phyloP scores from a whole-genome alignment of 2,797 vertebrate species.

The Apodemus agrarius region DNA sequence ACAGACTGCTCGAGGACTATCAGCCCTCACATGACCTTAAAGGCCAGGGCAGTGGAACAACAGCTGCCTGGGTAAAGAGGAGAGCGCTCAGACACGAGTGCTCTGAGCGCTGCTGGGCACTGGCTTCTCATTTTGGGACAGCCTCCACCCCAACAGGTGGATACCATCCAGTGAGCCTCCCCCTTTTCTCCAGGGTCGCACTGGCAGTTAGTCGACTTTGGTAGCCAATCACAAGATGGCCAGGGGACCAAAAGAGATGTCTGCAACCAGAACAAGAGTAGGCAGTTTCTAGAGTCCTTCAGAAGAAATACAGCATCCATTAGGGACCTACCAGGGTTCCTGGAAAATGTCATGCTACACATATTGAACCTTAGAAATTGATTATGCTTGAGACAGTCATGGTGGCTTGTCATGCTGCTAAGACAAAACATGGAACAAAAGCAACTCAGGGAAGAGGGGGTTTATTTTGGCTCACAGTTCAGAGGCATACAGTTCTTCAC shows the following conservation, averaged over 20 bases:
- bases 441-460: neutral
- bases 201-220: too few relatives aligned
- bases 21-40: neutral
- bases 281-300: neutral
- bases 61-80: neutral
- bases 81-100: neutral
- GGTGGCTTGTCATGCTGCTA: neutral
- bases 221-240: neutral
- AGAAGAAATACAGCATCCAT: neutral
- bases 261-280: neutral
- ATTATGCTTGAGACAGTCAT: neutral
- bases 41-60: neutral
- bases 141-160: neutral
- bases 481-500: neutral
- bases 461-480: neutral
- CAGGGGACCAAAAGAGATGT: neutral
- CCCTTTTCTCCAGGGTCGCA: too few relatives aligned
- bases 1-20: rapidly evolving
- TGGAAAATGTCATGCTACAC: neutral
- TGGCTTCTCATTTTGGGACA: neutral
- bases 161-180: rapidly evolving
- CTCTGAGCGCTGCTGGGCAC: rapidly evolving
- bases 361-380: conserved; percentile 36
- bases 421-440: neutral
- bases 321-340: neutral